A percentile compares a stretch with the other conserved stretches of the same genome.
phyloP scores from a whole-genome alignment of 2,797 vertebrate genomes.

The Pelodytes ibericus region DNA sequence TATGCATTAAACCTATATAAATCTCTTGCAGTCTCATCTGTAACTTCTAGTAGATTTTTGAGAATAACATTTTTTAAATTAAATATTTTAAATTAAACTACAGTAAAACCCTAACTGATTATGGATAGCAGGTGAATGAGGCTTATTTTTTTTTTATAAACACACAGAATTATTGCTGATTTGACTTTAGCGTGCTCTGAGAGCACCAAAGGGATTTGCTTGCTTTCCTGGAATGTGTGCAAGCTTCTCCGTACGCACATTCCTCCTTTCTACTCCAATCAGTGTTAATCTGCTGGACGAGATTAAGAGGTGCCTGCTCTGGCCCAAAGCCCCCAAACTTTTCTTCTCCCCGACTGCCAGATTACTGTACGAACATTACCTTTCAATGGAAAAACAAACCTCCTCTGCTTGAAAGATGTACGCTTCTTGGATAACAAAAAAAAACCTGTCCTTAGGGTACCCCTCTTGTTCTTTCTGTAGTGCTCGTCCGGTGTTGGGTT shows the following conservation, averaged over 20 bases:
- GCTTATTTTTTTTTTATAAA: constrained; percentile 6
- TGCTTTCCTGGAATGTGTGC: neutral
- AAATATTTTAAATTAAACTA: too few species aligned
- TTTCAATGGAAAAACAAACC: constrained; percentile 1
- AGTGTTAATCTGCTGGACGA: constrained; percentile 23
- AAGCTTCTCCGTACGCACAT: neutral
- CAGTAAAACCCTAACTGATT: too few species aligned
- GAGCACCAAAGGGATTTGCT: neutral
- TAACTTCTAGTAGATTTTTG: too few species aligned
- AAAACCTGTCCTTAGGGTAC: neutral
- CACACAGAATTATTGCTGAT: neutral
- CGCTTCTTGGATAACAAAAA: constrained; percentile 2
- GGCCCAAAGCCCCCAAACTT: neutral
- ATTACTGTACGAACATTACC: neutral
- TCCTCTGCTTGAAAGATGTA: neutral
- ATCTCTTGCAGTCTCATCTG: too few species aligned
- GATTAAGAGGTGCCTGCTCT: neutral
- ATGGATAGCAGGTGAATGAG: too few species aligned
- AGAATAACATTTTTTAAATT: too few species aligned
- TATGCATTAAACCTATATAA: too few species aligned
- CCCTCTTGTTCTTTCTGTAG: neutral
- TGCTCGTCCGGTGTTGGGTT: too few species aligned
- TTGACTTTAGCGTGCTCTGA: constrained; percentile 1
- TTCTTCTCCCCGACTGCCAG: neutral
- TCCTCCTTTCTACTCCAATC: constrained; percentile 1